Percentiles rank a stretch among this genome's conserved stretches.
These are phyloP conservation scores for Lanius collurio DNA, from an alignment of 2,113 vertebrate genomes.

Conservation along the genomic window DNA sequence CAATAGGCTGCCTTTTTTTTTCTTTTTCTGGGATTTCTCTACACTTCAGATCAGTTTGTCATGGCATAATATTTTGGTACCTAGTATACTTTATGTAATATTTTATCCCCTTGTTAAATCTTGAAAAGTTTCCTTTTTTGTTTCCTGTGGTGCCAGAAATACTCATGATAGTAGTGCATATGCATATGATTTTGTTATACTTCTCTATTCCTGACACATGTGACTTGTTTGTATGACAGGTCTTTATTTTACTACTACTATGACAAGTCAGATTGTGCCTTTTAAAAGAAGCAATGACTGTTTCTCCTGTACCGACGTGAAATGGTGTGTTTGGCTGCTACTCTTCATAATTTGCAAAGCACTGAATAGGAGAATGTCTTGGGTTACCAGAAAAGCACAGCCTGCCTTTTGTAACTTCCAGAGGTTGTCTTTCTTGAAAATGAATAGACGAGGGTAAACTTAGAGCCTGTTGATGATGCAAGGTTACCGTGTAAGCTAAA, in stretches of 20 bases:
- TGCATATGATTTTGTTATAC: background rate
- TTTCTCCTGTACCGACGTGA: background rate
- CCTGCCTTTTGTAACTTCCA: background rate
- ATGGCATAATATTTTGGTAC: background rate
- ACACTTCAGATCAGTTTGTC: background rate
- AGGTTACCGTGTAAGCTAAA: background rate
- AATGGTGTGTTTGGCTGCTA: background rate
- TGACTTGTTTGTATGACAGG: background rate
- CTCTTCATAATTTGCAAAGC: background rate
- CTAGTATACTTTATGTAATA: background rate
- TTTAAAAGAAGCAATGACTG: background rate
- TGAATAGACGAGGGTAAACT: background rate
- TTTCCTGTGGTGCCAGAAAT: background rate
- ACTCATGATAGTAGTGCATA: accelerated
- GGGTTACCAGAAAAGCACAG: background rate
- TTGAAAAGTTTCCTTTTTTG: background rate
- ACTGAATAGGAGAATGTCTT: background rate
- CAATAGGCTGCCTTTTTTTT: background rate
- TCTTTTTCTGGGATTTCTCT: background rate
- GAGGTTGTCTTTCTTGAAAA: background rate
- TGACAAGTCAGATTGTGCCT: background rate
- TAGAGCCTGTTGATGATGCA: background rate
- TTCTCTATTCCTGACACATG: background rate
- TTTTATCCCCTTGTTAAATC: background rate
- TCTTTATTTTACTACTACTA: background rate